A percentile compares a stretch with the other conserved stretches of the same genome.
These are phyloP conservation scores for Pristionchus maxplancki DNA, from an alignment of 2,888 invertebrate genomes.

Conservation along the genomic window DNA sequence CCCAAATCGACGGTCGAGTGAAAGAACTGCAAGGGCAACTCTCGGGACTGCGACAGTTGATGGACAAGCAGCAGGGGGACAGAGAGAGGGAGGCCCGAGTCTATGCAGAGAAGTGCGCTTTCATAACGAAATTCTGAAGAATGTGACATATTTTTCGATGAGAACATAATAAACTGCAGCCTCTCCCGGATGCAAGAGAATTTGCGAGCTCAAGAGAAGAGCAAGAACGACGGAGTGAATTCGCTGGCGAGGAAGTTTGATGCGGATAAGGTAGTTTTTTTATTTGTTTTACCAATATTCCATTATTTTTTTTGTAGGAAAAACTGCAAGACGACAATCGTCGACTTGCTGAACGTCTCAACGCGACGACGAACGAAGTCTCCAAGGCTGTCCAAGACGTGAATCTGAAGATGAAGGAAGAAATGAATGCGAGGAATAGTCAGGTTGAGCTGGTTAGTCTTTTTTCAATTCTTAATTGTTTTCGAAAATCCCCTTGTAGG, in stretches of 20 bases:
- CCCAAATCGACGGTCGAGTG: slow-evolving; percentile 69
- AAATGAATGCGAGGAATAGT: slow-evolving; percentile 59
- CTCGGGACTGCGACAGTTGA: slow-evolving; percentile 66
- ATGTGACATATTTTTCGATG: too few species aligned
- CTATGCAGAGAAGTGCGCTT: slow-evolving; percentile 63
- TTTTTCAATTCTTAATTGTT: background rate
- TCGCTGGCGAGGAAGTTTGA: slow-evolving; percentile 70
- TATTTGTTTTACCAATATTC: too few species aligned
- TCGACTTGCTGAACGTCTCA: slow-evolving; percentile 72
- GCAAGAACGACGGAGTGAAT: slow-evolving; percentile 68
- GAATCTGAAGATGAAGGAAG: slow-evolving; percentile 69
- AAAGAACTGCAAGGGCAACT: slow-evolving; percentile 74
- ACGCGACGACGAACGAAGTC: slow-evolving; percentile 70
- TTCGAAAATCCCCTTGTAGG: slow-evolving; percentile 57
- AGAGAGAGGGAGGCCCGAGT: slow-evolving; percentile 66
- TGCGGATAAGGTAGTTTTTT: slow-evolving; percentile 61
- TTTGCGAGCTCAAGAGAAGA: slow-evolving; percentile 70
- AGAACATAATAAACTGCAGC: too few species aligned
- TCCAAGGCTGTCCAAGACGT: slow-evolving; percentile 54
- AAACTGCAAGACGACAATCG: slow-evolving; percentile 72
- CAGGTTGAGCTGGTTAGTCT: slow-evolving; percentile 62
- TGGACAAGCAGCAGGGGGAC: slow-evolving; percentile 70
- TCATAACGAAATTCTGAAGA: too few species aligned
- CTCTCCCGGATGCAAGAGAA: slow-evolving; percentile 70
- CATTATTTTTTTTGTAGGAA: slow-evolving; percentile 54